Evolutionary conservation across 1,140 invertebrate genomes (phyloP).

Genomic region (Drosophila ananassae): DNA sequence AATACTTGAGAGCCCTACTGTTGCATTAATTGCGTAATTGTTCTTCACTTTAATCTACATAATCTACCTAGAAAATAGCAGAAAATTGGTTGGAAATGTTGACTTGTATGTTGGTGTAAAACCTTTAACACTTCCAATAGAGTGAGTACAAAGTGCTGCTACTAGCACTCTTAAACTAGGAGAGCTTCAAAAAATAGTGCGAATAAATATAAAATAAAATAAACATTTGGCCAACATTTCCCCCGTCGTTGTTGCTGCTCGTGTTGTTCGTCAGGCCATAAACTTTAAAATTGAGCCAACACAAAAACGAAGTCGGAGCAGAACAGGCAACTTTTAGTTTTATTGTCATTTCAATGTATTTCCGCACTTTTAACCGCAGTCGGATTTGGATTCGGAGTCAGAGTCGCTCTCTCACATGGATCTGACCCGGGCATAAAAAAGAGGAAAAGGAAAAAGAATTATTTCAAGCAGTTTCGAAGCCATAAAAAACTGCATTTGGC

Average conservation of each 20-base stretch:
- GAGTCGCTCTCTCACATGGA: conserved; percentile 47
- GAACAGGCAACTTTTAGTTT: conserved; percentile 73
- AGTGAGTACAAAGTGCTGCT: conserved; percentile 49
- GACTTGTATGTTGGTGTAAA: too few species aligned
- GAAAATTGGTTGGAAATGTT: not conserved
- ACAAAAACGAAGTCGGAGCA: conserved; percentile 42
- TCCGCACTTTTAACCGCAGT: conserved; percentile 81
- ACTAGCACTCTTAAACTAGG: conserved; percentile 55
- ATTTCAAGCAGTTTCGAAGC: conserved; percentile 78
- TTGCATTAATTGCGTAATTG: not conserved
- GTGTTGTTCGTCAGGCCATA: conserved; percentile 63
- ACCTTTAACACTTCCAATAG: not conserved
- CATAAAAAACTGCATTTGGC: conserved; percentile 82
- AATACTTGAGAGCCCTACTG: not conserved
- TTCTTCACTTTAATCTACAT: too few species aligned
- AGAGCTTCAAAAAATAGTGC: conserved; percentile 20
- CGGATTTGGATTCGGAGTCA: conserved; percentile 23
- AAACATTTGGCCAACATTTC: conserved; percentile 71
- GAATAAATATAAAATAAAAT: conserved; percentile 59
- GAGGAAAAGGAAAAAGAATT: conserved; percentile 60
- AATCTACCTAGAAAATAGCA: not conserved
- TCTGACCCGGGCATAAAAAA: conserved; percentile 64
- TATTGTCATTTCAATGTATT: conserved; percentile 83
- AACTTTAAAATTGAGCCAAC: conserved; percentile 70
- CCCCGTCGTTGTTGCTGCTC: conserved; percentile 53